Conservation (phyloP, 2,888 invertebrate species). For the Hypomecis atomaria region DNA sequence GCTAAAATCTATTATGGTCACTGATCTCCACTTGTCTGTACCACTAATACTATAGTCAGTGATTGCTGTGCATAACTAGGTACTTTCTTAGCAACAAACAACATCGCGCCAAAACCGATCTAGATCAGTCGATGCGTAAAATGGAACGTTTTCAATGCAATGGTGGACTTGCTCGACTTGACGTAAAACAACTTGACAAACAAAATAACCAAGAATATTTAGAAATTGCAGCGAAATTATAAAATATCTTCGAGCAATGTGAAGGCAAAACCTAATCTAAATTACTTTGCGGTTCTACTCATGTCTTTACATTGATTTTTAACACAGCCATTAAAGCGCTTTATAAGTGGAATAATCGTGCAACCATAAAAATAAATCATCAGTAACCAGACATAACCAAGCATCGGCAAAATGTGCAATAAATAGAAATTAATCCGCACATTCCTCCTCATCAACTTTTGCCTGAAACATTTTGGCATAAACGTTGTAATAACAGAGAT, state of each 20-base stretch:
- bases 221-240: slow-evolving; percentile 31
- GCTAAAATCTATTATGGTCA: too few species aligned
- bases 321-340: slow-evolving; percentile 51
- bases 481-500: slow-evolving; percentile 79
- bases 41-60: too few species aligned
- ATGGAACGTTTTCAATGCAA: slow-evolving; percentile 53
- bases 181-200: slow-evolving; percentile 7
- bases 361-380: slow-evolving; percentile 69
- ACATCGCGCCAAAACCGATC: slow-evolving; percentile 28
- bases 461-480: slow-evolving; percentile 71
- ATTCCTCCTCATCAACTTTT: slow-evolving; percentile 75
- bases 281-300: slow-evolving; percentile 54
- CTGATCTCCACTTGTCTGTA: too few species aligned
- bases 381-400: slow-evolving; percentile 56
- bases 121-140: slow-evolving; percentile 35
- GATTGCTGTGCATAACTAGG: too few species aligned
- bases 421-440: slow-evolving; percentile 69
- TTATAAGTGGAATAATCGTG: slow-evolving; percentile 59
- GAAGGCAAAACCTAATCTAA: slow-evolving; percentile 55
- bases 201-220: slow-evolving; percentile 21
- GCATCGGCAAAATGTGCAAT: slow-evolving; percentile 60
- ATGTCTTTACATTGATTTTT: slow-evolving; percentile 36
- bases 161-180: slow-evolving; percentile 41
- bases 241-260: slow-evolving; percentile 48
- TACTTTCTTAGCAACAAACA: background rate